These are phyloP conservation scores for Phalacrocorax carbo DNA, from an alignment of 2,113 vertebrate species.

Conservation along the genomic window DNA sequence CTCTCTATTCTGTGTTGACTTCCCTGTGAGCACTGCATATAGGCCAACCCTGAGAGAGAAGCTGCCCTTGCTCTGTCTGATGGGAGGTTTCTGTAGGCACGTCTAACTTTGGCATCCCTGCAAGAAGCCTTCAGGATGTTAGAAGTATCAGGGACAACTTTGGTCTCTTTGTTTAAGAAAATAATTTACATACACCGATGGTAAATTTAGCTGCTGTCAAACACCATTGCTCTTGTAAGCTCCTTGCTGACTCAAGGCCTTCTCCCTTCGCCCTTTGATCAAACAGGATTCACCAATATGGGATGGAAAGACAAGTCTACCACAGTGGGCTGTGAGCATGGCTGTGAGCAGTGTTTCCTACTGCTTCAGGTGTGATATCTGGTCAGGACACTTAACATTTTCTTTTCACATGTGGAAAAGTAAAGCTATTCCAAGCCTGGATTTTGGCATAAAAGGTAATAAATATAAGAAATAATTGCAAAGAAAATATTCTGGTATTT, in stretches of 20 bases:
- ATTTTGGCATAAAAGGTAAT: not conserved
- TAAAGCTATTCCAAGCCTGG: not conserved
- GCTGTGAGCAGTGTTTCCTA: not conserved
- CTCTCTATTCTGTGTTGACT: not conserved
- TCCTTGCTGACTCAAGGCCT: not conserved
- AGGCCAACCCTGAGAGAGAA: not conserved
- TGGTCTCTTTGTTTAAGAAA: not conserved
- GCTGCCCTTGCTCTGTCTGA: not conserved
- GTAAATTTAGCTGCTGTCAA: not conserved
- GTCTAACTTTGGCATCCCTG: not conserved
- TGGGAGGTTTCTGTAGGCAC: not conserved
- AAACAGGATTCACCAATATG: not conserved
- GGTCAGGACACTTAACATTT: not conserved
- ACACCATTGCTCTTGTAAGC: not conserved
- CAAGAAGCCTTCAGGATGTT: not conserved
- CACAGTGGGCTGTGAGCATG: not conserved
- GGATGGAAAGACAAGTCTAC: not conserved
- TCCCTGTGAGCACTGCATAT: not conserved
- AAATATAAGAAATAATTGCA: constrained; percentile 9
- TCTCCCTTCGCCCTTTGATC: not conserved
- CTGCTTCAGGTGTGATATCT: not conserved
- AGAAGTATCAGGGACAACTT: not conserved
- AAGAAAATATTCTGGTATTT: constrained; percentile 30
- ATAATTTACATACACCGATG: not conserved
- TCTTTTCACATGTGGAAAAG: not conserved